Percentiles rank a stretch among this genome's conserved stretches.
These are phyloP conservation scores for Meteorus cinctellus DNA, from an alignment of 2,888 invertebrate genomes.

Conservation along the genomic window DNA sequence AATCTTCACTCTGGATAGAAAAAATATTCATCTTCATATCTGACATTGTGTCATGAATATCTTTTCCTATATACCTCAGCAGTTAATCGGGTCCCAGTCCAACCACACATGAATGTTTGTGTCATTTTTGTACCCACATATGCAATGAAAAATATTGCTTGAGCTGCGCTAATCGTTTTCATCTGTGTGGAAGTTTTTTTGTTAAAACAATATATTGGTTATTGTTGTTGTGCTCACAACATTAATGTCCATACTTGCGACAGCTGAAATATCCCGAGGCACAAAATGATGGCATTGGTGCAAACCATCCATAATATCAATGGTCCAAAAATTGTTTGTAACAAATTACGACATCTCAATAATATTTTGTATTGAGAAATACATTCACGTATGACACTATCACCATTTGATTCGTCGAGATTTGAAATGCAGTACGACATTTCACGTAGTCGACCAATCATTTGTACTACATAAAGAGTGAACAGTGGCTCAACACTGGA, in stretches of 20 bases:
- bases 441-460: conserved; percentile 44
- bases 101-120: conserved; percentile 46
- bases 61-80: conserved; percentile 37
- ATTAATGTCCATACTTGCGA: conserved; percentile 25
- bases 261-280: conserved; percentile 44
- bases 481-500: conserved; percentile 46
- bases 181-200: conserved; percentile 12
- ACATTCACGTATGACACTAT: conserved; percentile 39
- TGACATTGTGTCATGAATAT: background rate
- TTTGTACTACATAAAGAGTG: conserved; percentile 50
- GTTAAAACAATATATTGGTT: background rate
- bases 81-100: conserved; percentile 42
- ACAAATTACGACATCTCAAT: conserved; percentile 35
- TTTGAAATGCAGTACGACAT: conserved; percentile 40
- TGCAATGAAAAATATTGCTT: conserved; percentile 28
- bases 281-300: conserved; percentile 39
- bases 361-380: conserved; percentile 41
- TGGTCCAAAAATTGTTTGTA: conserved; percentile 42
- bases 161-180: conserved; percentile 21
- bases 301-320: conserved; percentile 36
- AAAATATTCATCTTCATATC: background rate
- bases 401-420: conserved; percentile 26
- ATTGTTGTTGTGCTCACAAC: background rate
- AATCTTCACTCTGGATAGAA: conserved; percentile 41
- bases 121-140: conserved; percentile 43